Conservation (phyloP, 2,113 vertebrate species). For the Hylia prasina region DNA sequence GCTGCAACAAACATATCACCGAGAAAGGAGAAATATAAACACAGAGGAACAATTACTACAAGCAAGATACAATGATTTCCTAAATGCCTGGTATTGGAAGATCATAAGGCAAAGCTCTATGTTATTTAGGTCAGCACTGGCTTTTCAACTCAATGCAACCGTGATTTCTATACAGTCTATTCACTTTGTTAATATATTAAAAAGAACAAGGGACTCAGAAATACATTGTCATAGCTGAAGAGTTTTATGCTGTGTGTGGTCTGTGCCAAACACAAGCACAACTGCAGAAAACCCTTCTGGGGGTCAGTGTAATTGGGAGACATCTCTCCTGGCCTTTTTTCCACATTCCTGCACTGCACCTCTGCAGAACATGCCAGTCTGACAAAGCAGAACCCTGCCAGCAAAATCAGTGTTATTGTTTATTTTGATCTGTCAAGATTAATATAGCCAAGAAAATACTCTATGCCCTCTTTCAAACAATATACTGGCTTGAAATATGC, state of each 20-base stretch:
- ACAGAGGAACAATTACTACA: background rate
- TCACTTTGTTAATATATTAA: background rate
- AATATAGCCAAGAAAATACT: background rate
- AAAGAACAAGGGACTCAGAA: background rate
- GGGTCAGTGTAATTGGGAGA: fast-evolving
- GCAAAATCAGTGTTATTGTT: background rate
- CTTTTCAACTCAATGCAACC: background rate
- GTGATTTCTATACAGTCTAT: background rate
- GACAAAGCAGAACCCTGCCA: background rate
- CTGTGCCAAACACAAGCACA: background rate
- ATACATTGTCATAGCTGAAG: background rate
- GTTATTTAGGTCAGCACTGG: background rate
- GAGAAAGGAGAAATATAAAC: background rate
- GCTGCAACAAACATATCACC: background rate
- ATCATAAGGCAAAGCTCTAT: background rate
- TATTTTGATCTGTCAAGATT: background rate
- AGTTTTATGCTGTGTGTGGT: background rate
- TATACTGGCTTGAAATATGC: background rate
- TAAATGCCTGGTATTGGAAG: background rate
- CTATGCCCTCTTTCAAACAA: background rate
- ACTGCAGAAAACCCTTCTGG: fast-evolving
- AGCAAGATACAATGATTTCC: background rate
- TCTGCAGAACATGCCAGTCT: background rate
- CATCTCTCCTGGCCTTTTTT: background rate
- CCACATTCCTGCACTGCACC: background rate